Conservation (phyloP, 2,888 invertebrate species). For the Eubasilissa splendida region DNA sequence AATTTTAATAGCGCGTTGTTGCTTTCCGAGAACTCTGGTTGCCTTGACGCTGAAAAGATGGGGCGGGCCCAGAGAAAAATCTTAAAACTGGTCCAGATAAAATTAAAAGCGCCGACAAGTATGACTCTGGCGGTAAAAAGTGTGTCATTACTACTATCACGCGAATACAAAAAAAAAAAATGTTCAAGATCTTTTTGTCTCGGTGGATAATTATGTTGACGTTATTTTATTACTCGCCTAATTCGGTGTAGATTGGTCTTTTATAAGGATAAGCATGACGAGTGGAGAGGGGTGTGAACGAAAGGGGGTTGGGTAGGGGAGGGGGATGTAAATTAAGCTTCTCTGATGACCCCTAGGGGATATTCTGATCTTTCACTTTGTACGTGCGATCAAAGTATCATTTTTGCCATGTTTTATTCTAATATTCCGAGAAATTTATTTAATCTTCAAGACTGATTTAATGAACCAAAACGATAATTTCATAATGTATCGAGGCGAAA, state of each 20-base stretch:
- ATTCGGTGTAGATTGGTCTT: conserved; percentile 31
- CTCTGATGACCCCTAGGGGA: conserved; percentile 48
- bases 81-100: conserved; percentile 24
- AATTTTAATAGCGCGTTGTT: conserved; percentile 59
- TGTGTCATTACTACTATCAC: not conserved
- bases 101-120: not conserved
- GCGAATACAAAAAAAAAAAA: not conserved
- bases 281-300: conserved; percentile 36
- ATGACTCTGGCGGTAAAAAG: not conserved
- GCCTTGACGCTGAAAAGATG: conserved; percentile 54
- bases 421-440: conserved; percentile 26
- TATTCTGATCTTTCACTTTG: conserved; percentile 47
- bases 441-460: conserved; percentile 11
- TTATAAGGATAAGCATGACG: conserved; percentile 39
- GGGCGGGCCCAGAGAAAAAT: conserved; percentile 40
- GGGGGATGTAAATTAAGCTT: conserved; percentile 48
- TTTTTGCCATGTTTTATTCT: conserved; percentile 42
- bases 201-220: conserved; percentile 1
- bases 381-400: conserved; percentile 47
- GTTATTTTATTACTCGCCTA: conserved; percentile 12
- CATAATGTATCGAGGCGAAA: too few relatives aligned
- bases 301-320: conserved; percentile 16
- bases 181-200: not conserved
- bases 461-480: conserved; percentile 19
- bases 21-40: conserved; percentile 53